Base-by-base conservation (phyloP, 2,797 vertebrate genomes). In the Cetoscarus ocellatus region DNA sequence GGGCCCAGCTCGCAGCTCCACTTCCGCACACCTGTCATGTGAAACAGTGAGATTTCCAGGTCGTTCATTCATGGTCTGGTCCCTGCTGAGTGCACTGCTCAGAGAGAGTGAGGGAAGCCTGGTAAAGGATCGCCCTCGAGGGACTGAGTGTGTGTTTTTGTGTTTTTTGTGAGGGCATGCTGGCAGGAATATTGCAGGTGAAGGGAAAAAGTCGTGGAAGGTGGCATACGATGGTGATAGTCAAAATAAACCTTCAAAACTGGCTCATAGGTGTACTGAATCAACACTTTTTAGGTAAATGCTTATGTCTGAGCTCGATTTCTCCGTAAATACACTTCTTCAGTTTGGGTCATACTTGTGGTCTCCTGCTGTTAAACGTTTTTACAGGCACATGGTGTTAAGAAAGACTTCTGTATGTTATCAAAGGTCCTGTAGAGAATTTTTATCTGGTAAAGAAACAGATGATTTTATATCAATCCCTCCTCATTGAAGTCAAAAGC, bases 31-130 rank as follows among this genome's bases (percentile, higher is more conserved):
- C 75, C 84, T 70, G 84, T 88, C 88, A 92, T 90, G 82, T 92
- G 86, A 90, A 86, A 90, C 86, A 80, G 77, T 80, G 79, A 89
- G 75, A 92, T 91, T 92, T 95, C 93, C 94, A 95, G 93, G 88
- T 93, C 83, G 87, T 79, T 90, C 86, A 93, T 93, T 91, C 90
- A 94, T 69, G 61, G 18, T 65, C 60, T 48, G 73, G 91, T 87
- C 87, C 85, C 92, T 67, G 52, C 82, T 93, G 91, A 93, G 86
- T 77, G 65, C 64, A 66, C 84, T 10, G 54, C 67, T 84, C 87
- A 68, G 62, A 80, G 80, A 77, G 74, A 75, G 86, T 52, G 74
- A 87, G 80, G 77, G 87, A 82, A 83, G 73, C 82, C 87, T 85
- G 86, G 82, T 89, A 93, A 90, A 82, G 80, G 91, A 92, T 93